Base-by-base conservation (phyloP, 2,113 vertebrate genomes). In the Macquaria australasica region DNA sequence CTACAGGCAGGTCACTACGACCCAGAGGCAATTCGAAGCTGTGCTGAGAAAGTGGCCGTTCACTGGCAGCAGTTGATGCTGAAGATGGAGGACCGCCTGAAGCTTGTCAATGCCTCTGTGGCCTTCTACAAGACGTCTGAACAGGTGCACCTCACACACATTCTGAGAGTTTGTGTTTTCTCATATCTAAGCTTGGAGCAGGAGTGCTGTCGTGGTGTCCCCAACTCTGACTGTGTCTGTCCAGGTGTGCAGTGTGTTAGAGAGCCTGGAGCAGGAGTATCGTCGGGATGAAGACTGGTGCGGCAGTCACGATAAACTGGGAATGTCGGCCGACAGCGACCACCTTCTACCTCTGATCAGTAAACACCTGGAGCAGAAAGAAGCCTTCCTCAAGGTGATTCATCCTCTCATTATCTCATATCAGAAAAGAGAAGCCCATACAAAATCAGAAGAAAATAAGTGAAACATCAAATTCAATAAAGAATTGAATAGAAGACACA, bases 31-130 rank as follows among this genome's bases (percentile, higher is more conserved):
- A 99, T 99, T 82, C 94, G 98, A 7, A 95, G 96, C 72, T 99
- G 98, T 58, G 98, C 98, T 0, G 98, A 99, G 92, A 99, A 99
- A 92, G 98, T 99, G 92, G 98, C 98, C 0, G 88, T 98, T 56
- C 98, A 99, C 90, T 99, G 98, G 98, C 98, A 99, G 92, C 98
- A 99, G 94, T 96, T 99, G 87, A 99, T 99, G 98, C 93, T 99
- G 79, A 99, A 99, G 96, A 99, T 99, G 98, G 98, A 99, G 84
- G 98, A 99, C 91, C 96, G 98, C 5, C 97, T 99, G 20, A 99
- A 99, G 92, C 97, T 99, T 9, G 98, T 99, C 84, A 99, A 99
- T 0, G 98, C 98, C 16, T 99, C 98, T 0, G 98, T 99, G 87
- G 98, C 98, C 85, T 99, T 99, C 90, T 99, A 99, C 89, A 99